Percentiles rank a stretch among this genome's conserved stretches.
These are phyloP conservation scores for Drosophila subquinaria DNA, from an alignment of 2,888 invertebrate species.

Conservation along the genomic window DNA sequence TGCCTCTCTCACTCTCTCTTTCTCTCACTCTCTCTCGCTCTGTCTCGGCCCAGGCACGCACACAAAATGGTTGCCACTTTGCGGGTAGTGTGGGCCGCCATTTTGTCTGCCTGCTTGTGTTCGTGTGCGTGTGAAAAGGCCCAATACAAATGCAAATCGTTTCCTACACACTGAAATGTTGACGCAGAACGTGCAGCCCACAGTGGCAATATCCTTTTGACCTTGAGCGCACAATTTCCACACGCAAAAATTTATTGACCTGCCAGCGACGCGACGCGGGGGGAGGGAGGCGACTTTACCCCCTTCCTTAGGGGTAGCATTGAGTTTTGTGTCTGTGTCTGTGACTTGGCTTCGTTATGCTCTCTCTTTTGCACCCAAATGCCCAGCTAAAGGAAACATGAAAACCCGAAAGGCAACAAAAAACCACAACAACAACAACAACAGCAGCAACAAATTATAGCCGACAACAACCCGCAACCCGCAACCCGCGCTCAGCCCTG, in stretches of 20 bases:
- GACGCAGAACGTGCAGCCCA: constrained; percentile 36
- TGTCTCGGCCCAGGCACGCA: constrained; percentile 33
- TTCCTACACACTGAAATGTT: constrained; percentile 65
- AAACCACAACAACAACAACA: constrained; percentile 8
- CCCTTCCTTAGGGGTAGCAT: neutral
- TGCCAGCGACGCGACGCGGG: constrained; percentile 34
- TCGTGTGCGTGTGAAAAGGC: constrained; percentile 27
- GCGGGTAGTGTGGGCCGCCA: constrained; percentile 60
- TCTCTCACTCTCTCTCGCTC: neutral
- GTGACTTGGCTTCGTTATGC: constrained; percentile 54
- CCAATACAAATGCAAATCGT: constrained; percentile 52
- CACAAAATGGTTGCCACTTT: constrained; percentile 55
- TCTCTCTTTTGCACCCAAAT: neutral
- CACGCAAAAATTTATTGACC: constrained; percentile 85
- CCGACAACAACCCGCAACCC: constrained; percentile 23
- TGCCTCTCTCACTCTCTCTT: constrained; percentile 14
- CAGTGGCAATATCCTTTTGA: constrained; percentile 85
- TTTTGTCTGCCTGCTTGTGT: constrained; percentile 50
- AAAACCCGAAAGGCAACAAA: constrained; percentile 49
- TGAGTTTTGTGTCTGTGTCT: constrained; percentile 42
- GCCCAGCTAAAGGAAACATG: constrained; percentile 16
- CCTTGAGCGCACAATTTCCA: constrained; percentile 84
- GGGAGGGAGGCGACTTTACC: neutral
- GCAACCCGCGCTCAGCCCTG: constrained; percentile 49
- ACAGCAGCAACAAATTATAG: constrained; percentile 21